phyloP scores from a whole-genome alignment of 2,888 invertebrate species.

The Pantelozetes paolii region DNA sequence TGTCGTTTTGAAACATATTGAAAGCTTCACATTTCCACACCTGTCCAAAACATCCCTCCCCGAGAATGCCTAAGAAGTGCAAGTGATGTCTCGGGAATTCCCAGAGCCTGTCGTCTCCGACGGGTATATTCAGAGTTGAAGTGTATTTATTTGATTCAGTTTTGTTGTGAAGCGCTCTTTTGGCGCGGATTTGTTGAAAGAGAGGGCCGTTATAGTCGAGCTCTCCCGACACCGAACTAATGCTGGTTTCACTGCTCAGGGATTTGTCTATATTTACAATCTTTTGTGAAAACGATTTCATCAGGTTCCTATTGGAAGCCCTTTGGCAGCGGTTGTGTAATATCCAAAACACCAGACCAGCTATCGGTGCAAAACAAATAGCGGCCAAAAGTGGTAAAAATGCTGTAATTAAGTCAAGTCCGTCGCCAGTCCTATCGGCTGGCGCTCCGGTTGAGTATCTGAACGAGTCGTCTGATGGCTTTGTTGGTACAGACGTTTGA shows the following conservation, averaged over 20 bases:
- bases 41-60: conserved; percentile 78
- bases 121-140: conserved; percentile 16
- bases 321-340: conserved; percentile 42
- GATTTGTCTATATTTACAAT: conserved; percentile 37
- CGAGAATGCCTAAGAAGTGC: conserved; percentile 69
- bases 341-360: conserved; percentile 43
- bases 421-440: conserved; percentile 34
- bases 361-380: conserved; percentile 45
- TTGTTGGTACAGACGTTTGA: conserved; percentile 11
- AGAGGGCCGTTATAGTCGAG: conserved; percentile 40
- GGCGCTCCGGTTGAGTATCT: conserved; percentile 2
- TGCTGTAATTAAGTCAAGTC: conserved; percentile 40
- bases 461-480: conserved; percentile 9
- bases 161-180: conserved; percentile 16
- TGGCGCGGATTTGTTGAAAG: conserved; percentile 35
- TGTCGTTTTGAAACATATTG: conserved; percentile 63
- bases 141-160: conserved; percentile 10
- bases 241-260: conserved; percentile 36
- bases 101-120: conserved; percentile 51
- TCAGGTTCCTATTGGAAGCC: conserved; percentile 41
- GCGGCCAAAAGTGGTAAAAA: conserved; percentile 44
- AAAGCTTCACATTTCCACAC: conserved; percentile 83
- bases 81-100: conserved; percentile 74
- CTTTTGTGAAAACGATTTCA: conserved; percentile 42
- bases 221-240: conserved; percentile 34